Evolutionary conservation across 1,140 invertebrate genomes (phyloP), one percentile per base, ranked within the genome.

Genomic region (Geopemphigus sp.): DNA sequence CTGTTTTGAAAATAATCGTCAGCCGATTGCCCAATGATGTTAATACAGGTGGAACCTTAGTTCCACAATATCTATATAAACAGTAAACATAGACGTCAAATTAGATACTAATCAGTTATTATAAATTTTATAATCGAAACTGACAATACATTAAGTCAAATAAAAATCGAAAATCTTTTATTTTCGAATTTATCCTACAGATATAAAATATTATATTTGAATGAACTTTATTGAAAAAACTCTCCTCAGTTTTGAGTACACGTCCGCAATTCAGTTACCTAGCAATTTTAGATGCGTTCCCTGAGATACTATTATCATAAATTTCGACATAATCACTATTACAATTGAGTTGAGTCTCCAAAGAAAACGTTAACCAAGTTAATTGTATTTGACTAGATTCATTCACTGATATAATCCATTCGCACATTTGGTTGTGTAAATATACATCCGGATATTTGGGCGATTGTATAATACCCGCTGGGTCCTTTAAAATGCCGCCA

Each of bases 391-490:
- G 86, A 82, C 89, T 88, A 39, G 90, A 91, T 14, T 87, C 84
- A 0, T 91, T 89, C 11, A 92, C 94, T 81, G 89, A 86, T 45
- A 98, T 90, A 3, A 92, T 86, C 95, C 95, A 98, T 17, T 85
- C 88, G 85, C 96, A 98, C 15, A 87, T 86, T 24, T 89, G 86
- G 50, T 89, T 86, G 83, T 90, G 87, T 12, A 86, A 86, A 84
- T 94, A 94, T 15, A 81, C 64, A 14, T 85, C 84, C 10, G 87
- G 87, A 87, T 32, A 83, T 82, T 29, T 83, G n/a, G 73, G 81
- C 24, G 82, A 81, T 0, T 90, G 90, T 78, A 93, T 91, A 5
- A 85, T 83, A 1, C 90, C 89, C 1, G 85, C 84, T 15, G 85
- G 82, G 15, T 86, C 85, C 82, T 86, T 91, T 17, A 90, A 85